These are phyloP conservation scores for Neodiprion pinetum DNA, from an alignment of 1,140 invertebrate genomes.

Conservation along the genomic window DNA sequence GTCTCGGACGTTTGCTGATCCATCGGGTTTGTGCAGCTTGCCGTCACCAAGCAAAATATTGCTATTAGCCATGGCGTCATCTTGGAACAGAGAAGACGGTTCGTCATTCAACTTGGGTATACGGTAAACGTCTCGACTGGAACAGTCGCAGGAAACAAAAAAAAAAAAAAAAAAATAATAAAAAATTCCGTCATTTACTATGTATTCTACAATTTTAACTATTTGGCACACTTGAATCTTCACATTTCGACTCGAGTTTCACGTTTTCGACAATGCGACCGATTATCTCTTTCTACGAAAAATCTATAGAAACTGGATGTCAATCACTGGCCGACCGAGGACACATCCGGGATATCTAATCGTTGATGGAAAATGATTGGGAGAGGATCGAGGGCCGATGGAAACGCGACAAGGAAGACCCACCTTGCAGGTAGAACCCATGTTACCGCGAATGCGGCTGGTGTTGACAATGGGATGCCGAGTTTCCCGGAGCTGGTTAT, in stretches of 20 bases:
- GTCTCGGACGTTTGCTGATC: slow-evolving; percentile 60
- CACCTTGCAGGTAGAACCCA: slow-evolving; percentile 61
- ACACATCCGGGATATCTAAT: background rate
- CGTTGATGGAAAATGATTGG: background rate
- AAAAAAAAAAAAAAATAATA: slow-evolving; percentile 23
- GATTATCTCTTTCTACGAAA: too few species aligned
- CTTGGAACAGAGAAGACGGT: slow-evolving; percentile 43
- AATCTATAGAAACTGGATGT: background rate
- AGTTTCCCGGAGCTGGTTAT: slow-evolving; percentile 47
- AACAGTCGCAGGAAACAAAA: background rate
- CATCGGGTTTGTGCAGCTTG: slow-evolving; percentile 55
- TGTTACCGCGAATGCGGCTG: slow-evolving; percentile 62
- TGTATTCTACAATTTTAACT: slow-evolving; percentile 8
- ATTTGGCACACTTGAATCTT: background rate
- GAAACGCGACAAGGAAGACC: slow-evolving; percentile 15
- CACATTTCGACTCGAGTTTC: background rate
- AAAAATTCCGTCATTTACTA: background rate
- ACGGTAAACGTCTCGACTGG: slow-evolving; percentile 14
- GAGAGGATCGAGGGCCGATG: background rate
- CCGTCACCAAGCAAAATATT: slow-evolving; percentile 55
- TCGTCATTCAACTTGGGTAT: slow-evolving; percentile 18
- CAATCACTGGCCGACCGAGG: background rate
- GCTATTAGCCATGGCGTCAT: slow-evolving; percentile 62
- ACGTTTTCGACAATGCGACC: too few species aligned
- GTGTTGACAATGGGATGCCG: slow-evolving; percentile 58